Conservation (phyloP, 2,888 invertebrate species). For the Drosophila putrida region DNA sequence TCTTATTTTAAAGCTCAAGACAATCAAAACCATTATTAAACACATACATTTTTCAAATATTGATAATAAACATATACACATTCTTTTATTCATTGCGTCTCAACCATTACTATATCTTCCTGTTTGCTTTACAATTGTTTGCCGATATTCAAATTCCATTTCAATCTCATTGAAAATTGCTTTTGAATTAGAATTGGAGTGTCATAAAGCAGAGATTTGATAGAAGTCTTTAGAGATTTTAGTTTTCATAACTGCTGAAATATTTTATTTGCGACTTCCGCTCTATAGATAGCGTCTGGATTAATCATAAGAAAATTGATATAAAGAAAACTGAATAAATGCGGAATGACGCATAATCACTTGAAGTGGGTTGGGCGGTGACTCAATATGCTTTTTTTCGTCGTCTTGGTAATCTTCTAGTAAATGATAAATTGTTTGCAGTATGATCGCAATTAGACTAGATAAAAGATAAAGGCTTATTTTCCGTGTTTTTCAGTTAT, state of each 20-base stretch:
- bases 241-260: not conserved
- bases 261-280: not conserved
- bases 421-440: not conserved
- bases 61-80: constrained; percentile 22
- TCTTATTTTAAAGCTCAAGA: constrained; percentile 1
- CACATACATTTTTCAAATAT: constrained; percentile 3
- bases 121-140: not conserved
- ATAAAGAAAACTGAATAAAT: not conserved
- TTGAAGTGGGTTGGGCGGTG: not conserved
- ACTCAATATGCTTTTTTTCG: not conserved
- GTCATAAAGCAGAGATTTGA: not conserved
- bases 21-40: constrained; percentile 7
- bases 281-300: not conserved
- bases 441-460: no score
- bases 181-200: not conserved
- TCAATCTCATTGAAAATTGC: not conserved
- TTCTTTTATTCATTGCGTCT: constrained; percentile 5
- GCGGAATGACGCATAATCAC: not conserved
- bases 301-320: constrained; percentile 1
- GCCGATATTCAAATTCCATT: not conserved
- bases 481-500: no score
- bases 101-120: not conserved
- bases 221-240: not conserved
- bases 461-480: no score
- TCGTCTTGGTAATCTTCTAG: not conserved